Percentiles rank a stretch among this genome's conserved stretches.
These are phyloP conservation scores for Dinoponera quadriceps DNA, from an alignment of 1,140 invertebrate genomes.

Conservation along the genomic window DNA sequence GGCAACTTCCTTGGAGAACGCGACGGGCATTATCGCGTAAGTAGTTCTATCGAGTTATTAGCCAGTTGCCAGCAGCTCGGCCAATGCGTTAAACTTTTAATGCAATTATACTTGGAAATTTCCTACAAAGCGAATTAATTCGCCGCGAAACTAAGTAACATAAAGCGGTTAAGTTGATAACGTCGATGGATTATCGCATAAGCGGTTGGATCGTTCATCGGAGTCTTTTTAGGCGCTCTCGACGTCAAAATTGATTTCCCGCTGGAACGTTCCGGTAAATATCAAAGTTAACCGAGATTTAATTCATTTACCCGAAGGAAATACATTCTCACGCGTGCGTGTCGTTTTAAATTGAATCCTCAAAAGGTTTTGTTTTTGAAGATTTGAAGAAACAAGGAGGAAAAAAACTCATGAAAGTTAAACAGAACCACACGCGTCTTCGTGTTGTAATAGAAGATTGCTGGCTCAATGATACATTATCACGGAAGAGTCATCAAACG, in stretches of 20 bases:
- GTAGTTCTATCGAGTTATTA: constrained; percentile 51
- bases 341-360: not conserved
- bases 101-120: constrained; percentile 46
- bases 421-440: not conserved
- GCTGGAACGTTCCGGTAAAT: not conserved
- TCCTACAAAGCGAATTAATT: constrained; percentile 50
- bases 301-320: not conserved
- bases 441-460: not conserved
- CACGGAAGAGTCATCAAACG: not conserved
- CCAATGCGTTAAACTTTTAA: constrained; percentile 49
- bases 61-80: constrained; percentile 7
- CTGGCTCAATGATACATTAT: not conserved
- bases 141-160: constrained; percentile 22
- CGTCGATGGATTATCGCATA: constrained; percentile 34
- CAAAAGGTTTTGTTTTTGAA: not conserved
- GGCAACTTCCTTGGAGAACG: constrained; percentile 21
- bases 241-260: constrained; percentile 1
- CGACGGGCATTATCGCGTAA: constrained; percentile 43
- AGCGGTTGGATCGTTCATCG: not conserved
- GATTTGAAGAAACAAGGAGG: no score
- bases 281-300: constrained; percentile 20
- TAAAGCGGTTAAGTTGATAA: constrained; percentile 45
- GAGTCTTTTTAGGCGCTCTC: not conserved
- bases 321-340: not conserved
- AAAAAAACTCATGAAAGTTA: not conserved